Evolutionary conservation across 2,113 vertebrate species (phyloP).

Genomic region (Probosciger aterrimus): DNA sequence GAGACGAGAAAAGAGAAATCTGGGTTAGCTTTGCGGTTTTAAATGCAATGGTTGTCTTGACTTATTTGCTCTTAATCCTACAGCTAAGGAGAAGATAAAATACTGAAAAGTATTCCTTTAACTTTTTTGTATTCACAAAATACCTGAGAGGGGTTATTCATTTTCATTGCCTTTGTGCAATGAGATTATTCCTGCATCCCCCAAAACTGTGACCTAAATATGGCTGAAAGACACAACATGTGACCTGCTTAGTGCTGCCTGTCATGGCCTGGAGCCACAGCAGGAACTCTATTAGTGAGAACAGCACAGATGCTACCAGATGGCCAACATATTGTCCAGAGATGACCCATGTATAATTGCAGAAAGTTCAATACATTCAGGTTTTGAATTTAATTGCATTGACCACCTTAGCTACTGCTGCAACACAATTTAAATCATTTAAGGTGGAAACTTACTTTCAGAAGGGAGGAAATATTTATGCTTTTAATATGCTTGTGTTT

Average conservation of each 20-base stretch:
- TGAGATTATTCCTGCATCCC: conserved; percentile 77
- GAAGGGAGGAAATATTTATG: conserved; percentile 37
- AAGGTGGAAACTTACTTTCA: conserved; percentile 78
- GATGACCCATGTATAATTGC: conserved; percentile 93
- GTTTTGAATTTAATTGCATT: conserved; percentile 89
- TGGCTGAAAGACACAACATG: conserved; percentile 96
- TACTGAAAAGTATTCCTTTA: conserved; percentile 51
- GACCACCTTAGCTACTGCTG: conserved; percentile 82
- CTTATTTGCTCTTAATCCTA: background rate
- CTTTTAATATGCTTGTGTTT: conserved; percentile 33
- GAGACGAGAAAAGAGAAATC: background rate
- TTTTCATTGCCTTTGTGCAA: conserved; percentile 82
- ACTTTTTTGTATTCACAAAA: conserved; percentile 53
- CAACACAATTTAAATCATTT: conserved; percentile 78
- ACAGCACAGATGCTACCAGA: conserved; percentile 93
- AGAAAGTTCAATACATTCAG: conserved; percentile 90
- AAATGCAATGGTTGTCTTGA: conserved; percentile 12
- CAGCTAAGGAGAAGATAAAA: conserved; percentile 22
- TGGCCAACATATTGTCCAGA: conserved; percentile 97
- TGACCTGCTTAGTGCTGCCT: conserved; percentile 89
- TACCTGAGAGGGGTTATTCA: conserved; percentile 71
- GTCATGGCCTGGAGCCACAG: conserved; percentile 84
- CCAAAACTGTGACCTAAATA: conserved; percentile 95
- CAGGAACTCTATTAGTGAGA: conserved; percentile 88
- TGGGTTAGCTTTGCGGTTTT: background rate